Evolutionary conservation across 2,113 vertebrate genomes (phyloP).

Genomic region (Tylochromis polylepis): DNA sequence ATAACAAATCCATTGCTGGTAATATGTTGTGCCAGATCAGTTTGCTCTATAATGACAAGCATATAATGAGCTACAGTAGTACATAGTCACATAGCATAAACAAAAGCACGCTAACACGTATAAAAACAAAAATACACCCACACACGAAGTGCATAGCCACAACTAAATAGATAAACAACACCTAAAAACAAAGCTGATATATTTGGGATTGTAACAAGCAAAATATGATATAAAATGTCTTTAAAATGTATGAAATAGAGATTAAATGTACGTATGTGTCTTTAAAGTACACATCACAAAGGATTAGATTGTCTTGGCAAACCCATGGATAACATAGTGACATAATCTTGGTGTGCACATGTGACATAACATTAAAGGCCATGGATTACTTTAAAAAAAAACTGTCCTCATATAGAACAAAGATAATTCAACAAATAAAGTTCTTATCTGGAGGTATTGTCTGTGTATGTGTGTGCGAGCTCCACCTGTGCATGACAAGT

Average conservation of each 20-base stretch:
- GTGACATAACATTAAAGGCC: not conserved
- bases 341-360: not conserved
- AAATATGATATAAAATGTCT: not conserved
- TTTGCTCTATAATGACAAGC: not conserved
- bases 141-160: not conserved
- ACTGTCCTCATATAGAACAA: not conserved
- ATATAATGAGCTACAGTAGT: not conserved
- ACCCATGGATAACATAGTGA: not conserved
- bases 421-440: not conserved
- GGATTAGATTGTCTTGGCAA: not conserved
- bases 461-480: not conserved
- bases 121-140: not conserved
- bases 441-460: not conserved
- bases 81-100: not conserved
- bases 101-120: not conserved
- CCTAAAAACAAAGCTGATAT: not conserved
- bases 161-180: not conserved
- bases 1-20: not conserved
- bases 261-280: not conserved
- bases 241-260: not conserved
- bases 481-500: not conserved
- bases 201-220: not conserved
- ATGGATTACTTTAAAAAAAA: rapidly evolving
- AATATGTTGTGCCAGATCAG: not conserved
- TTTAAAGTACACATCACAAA: not conserved